phyloP scores from a whole-genome alignment of 1,140 invertebrate species.

The Ips nitidus region DNA sequence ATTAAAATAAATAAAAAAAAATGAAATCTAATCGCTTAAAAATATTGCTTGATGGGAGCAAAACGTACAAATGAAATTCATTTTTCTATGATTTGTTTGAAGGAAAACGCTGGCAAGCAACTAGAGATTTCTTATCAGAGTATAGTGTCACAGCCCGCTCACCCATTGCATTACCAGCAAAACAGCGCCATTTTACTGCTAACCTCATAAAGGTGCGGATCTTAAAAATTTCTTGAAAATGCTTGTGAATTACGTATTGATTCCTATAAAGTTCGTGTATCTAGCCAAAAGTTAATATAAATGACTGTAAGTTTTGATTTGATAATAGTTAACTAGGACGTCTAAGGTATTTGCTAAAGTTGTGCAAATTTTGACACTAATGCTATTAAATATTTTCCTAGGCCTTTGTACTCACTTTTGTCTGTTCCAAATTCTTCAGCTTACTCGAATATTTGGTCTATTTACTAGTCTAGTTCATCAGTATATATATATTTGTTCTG shows the following conservation, averaged over 20 bases:
- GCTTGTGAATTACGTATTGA: not conserved
- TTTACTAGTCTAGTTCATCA: too few relatives aligned
- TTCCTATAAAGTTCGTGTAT: conserved; percentile 1
- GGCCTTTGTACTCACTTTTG: not conserved
- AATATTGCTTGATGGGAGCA: not conserved
- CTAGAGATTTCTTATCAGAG: not conserved
- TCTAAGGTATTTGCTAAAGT: not conserved
- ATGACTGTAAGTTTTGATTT: not conserved
- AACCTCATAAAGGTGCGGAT: conserved; percentile 54
- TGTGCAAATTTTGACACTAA: not conserved
- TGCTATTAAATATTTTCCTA: not conserved
- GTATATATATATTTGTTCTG: too few relatives aligned
- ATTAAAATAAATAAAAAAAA: not conserved
- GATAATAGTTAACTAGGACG: not conserved
- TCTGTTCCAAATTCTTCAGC: too few relatives aligned
- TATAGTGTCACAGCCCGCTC: not conserved
- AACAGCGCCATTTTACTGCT: conserved; percentile 57
- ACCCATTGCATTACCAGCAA: not conserved
- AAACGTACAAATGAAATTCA: not conserved
- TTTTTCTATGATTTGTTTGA: not conserved
- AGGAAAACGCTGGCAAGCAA: not conserved
- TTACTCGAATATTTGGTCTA: too few relatives aligned
- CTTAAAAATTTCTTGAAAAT: conserved; percentile 13
- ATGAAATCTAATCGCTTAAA: not conserved
- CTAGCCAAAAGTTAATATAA: conserved; percentile 9